Base-by-base conservation (phyloP, 2,888 invertebrate species). In the Pomacea canaliculata region DNA sequence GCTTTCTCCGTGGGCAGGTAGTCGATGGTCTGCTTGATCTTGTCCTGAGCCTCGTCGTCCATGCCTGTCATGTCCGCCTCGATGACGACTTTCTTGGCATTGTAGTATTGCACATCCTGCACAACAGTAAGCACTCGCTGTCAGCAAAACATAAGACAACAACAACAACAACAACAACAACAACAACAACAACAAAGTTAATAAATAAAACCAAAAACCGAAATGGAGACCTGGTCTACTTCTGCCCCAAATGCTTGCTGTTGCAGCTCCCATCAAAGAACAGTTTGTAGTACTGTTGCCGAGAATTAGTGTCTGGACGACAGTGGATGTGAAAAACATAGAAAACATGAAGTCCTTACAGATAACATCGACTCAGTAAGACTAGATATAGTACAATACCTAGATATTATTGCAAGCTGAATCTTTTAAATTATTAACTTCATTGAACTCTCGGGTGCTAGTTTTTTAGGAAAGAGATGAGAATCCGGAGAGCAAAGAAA, bases 61-160 rank as follows among this genome's bases (percentile, higher is more conserved):
- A 84, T 81, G 37, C 56, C 70, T 4, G 73, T 23, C 2, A 84
- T 70, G 27, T 84, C 84, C n/a, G 74, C 76, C n/a, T 80, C 79
- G 62, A 84, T 85, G 46, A 86, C 78, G 48, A 96, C 95, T 90
- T 94, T 95, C 91, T 97, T 97, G 48, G 96, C 95, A 74, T 96
- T 96, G 87, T 94, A 94, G 88, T 97, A 97, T 49, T 85, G 79
- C 71, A 85, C 80, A 80, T 88, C 80, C 82, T 87, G 83, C 70
- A 81, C 51, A 18, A 49, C n/a, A 46, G 37, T 18, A 49, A 37
- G 37, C 37, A 37, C 37, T 37, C 60, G 13, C 13, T 68, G 10
- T 69, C 18, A 16, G 8, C 23, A 23, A 23, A 23, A 23, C 23
- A 23, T 23, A 23, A 23, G n/a, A n/a, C n/a, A n/a, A 3, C 16